Conservation (phyloP, 2,113 vertebrate genomes). For the Andinoacara biseriatus region DNA sequence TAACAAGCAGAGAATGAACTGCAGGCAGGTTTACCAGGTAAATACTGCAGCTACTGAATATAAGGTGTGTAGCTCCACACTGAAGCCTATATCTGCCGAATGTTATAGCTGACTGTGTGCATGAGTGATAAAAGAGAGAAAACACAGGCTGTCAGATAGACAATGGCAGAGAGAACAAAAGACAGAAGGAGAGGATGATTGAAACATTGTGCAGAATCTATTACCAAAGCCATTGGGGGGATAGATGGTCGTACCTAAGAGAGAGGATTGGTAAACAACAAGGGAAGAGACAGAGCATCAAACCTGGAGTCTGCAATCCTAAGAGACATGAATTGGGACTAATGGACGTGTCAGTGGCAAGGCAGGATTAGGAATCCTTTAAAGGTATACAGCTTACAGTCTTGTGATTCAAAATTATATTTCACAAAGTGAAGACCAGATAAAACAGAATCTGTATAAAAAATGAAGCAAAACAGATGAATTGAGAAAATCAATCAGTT, state of each 20-base stretch:
- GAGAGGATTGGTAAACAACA: conserved; percentile 58
- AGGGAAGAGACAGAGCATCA: conserved; percentile 9
- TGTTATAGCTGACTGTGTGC: conserved; percentile 5
- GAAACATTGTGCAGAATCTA: conserved; percentile 46
- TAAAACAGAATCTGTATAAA: background rate
- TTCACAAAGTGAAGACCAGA: conserved; percentile 18
- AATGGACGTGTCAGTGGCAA: conserved; percentile 14
- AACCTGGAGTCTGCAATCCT: background rate
- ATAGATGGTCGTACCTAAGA: conserved; percentile 37
- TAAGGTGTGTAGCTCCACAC: background rate
- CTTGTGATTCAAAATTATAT: conserved; percentile 27
- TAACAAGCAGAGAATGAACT: background rate
- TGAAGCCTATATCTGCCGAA: background rate
- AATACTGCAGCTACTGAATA: background rate
- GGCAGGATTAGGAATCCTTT: conserved; percentile 32
- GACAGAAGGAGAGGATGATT: conserved; percentile 22
- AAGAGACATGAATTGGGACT: conserved; percentile 16
- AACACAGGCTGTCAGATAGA: conserved; percentile 21
- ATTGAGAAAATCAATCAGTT: conserved; percentile 8
- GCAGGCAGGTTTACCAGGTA: background rate
- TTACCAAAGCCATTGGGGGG: conserved; percentile 52
- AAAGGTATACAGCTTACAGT: conserved; percentile 7
- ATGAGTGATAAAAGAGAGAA: conserved; percentile 16
- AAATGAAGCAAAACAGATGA: background rate
- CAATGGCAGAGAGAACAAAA: conserved; percentile 41